Conservation (phyloP, 2,113 vertebrate genomes). For the Fulmarus glacialis region DNA sequence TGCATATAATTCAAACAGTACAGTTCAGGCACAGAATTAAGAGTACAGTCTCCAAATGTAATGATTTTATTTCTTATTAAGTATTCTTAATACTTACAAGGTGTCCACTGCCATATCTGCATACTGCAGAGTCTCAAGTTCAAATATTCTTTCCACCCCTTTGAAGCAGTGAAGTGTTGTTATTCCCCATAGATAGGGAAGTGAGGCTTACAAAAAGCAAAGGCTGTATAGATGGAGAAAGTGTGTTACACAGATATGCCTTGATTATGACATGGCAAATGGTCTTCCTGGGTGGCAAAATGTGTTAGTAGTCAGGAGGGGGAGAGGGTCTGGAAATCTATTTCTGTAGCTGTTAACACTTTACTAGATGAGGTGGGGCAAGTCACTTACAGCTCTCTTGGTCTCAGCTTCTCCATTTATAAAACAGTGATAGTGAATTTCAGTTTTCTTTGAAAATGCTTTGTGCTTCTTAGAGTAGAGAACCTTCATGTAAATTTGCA, state of each 20-base stretch:
- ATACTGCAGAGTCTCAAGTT: background rate
- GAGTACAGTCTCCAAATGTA: background rate
- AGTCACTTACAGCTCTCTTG: background rate
- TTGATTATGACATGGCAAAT: slow-evolving; percentile 32
- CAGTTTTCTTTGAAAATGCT: background rate
- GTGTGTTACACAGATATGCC: background rate
- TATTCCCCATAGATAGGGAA: slow-evolving; percentile 43
- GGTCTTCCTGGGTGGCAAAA: slow-evolving; percentile 29
- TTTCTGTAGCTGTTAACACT: slow-evolving; percentile 57
- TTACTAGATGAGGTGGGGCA: background rate
- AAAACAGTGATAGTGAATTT: background rate
- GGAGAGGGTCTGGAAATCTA: slow-evolving; percentile 35
- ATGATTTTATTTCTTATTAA: background rate
- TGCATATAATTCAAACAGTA: background rate
- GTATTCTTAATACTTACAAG: background rate
- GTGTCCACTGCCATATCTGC: background rate
- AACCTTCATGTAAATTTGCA: background rate
- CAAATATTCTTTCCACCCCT: background rate
- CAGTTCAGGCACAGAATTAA: background rate
- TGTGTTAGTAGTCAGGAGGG: background rate
- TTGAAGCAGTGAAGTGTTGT: slow-evolving; percentile 34
- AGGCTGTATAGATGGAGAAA: background rate
- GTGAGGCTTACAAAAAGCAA: slow-evolving; percentile 48
- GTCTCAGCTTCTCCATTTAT: background rate
- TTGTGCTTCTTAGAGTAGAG: background rate